Evolutionary conservation across 2,888 invertebrate genomes (phyloP).

Genomic region (Cataglyphis livida): DNA sequence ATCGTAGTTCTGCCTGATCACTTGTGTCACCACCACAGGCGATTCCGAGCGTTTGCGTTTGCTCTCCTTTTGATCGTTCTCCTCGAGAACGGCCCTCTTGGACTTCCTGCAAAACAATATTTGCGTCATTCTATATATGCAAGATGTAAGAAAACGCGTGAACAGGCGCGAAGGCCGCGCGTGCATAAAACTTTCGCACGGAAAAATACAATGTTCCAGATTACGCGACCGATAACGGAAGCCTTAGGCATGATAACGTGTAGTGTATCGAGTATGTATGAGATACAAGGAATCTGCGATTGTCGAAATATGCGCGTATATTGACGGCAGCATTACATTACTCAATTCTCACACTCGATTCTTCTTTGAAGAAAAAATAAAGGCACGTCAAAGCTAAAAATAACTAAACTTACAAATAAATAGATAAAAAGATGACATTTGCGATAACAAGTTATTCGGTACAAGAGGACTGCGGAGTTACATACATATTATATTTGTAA

Average conservation of each 20-base stretch:
- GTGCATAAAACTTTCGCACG: conserved; percentile 40
- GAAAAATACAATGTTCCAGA: conserved; percentile 43
- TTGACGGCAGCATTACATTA: neutral
- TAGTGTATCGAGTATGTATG: neutral
- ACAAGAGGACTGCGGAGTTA: neutral
- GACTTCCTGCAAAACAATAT: conserved; percentile 74
- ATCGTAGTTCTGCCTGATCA: conserved; percentile 61
- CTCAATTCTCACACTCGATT: neutral
- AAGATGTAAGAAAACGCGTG: neutral
- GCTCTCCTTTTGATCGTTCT: conserved; percentile 63
- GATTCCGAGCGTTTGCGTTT: conserved; percentile 73
- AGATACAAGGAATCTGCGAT: neutral
- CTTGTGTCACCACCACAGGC: conserved; percentile 54
- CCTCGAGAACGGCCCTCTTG: conserved; percentile 71
- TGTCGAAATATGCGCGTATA: neutral
- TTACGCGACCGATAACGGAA: conserved; percentile 58
- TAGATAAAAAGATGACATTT: neutral
- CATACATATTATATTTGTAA: neutral
- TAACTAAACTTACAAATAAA: neutral
- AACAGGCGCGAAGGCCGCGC: conserved; percentile 47
- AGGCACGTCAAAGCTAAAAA: neutral
- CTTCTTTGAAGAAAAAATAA: neutral
- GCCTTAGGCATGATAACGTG: conserved; percentile 57
- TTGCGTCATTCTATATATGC: conserved; percentile 9
- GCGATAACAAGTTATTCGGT: neutral